phyloP scores from a whole-genome alignment of 1,140 invertebrate genomes.

The Euglossa dilemma region DNA sequence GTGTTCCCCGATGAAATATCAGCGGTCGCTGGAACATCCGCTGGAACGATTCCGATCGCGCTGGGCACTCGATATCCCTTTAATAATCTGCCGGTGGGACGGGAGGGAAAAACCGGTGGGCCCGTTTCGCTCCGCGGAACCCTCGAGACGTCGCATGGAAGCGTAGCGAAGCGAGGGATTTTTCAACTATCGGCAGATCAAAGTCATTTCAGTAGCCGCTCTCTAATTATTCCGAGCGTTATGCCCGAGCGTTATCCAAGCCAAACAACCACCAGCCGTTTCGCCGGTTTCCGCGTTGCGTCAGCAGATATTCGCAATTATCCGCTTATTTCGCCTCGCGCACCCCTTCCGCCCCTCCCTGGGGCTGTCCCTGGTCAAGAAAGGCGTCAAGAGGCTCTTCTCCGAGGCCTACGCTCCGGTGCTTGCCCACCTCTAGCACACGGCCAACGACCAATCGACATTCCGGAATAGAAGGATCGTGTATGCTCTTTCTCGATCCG shows the following conservation, averaged over 20 bases:
- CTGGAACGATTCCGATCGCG: background rate
- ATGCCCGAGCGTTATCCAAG: constrained; percentile 47
- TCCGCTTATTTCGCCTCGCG: constrained; percentile 35
- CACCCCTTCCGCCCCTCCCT: constrained; percentile 15
- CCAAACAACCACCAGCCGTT: background rate
- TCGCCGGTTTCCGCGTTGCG: constrained; percentile 47
- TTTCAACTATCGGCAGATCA: background rate
- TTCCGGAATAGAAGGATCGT: constrained; percentile 38
- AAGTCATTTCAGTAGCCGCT: background rate
- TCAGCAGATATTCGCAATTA: constrained; percentile 61
- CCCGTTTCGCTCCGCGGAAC: no score
- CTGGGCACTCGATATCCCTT: no score
- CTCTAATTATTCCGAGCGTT: constrained; percentile 34
- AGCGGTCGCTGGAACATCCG: background rate
- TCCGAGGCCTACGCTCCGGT: constrained; percentile 15
- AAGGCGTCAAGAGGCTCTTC: constrained; percentile 50
- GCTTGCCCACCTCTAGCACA: constrained; percentile 5
- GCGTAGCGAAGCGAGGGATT: no score
- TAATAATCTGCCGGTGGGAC: no score
- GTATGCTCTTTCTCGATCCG: background rate
- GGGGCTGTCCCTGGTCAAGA: background rate
- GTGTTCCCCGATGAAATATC: background rate
- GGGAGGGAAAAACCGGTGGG: no score
- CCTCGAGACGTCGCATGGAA: no score
- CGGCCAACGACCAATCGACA: constrained; percentile 50